Base-by-base conservation (phyloP, 2,797 vertebrate genomes). In the Adrianichthys oophorus region DNA sequence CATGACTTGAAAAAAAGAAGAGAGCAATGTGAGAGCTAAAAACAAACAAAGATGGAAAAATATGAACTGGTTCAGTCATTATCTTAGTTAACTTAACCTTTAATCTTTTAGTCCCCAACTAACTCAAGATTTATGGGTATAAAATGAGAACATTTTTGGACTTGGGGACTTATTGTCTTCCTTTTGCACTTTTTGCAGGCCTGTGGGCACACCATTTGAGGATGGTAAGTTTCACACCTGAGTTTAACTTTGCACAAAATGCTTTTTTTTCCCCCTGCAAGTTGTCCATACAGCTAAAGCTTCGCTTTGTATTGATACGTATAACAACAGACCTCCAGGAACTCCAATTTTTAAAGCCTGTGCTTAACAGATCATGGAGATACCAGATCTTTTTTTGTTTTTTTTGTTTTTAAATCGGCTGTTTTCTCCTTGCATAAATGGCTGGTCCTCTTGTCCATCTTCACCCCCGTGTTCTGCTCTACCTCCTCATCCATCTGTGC, bases 121-220 rank as follows among this genome's bases (percentile, higher is more conserved):
- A 37, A 37, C 40, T 18, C 13, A 15, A 13, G 14, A 8, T 41
- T 32, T 52, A 21, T 41, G 26, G 23, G 37, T 42, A 52, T 56
- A 47, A 18, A 52, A 40, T 6, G 21, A 15, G 51, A 15, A 53
- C 10, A 48, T 46, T 44, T 52, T 52, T 37, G 1, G 29, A 56
- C 18, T 59, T 23, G 62, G 7, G 6, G 52, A 73, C 29, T 83
- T 19, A 74, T 48, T 44, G 1, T 2, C 15, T 0, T 67, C 10
- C 65, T 63, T 74, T 65, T 72, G 15, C 44, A 72, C 85, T 75
- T 37, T 55, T 90, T 91, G 65, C 90, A 99, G 97, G 89, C 98
- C 98, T 68, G 96, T 98, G 89, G 98, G 95, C 74, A 99, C 98
- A 49, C 98, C 98, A 56, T 99, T 99, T 92, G 98, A 99, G 93